Evolutionary conservation across 30 jellyfish, hydroid and myxozoan species (phyloP).

Genomic region (Cassiopea andromeda): DNA sequence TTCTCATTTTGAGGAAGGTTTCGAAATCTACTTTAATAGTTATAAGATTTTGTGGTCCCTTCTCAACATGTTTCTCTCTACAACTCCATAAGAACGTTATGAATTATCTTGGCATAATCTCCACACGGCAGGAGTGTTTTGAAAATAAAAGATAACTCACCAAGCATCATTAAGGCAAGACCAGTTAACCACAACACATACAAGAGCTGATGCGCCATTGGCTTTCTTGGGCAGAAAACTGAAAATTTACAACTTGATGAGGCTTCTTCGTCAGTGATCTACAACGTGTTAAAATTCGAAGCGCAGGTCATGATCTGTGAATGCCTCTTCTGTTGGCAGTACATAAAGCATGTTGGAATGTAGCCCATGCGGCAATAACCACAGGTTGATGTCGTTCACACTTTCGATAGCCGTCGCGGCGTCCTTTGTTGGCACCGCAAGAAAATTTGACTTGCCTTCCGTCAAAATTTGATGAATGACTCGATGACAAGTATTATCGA

Average conservation of each 20-base stretch:
- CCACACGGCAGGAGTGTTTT: conserved; percentile 61
- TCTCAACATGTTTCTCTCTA: conserved; percentile 37
- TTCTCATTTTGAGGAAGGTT: neutral
- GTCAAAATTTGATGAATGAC: conserved; percentile 74
- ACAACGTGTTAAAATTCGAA: conserved; percentile 32
- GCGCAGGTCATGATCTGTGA: conserved; percentile 18
- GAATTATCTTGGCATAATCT: conserved; percentile 33
- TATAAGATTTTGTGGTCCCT: conserved; percentile 23
- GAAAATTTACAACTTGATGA: conserved; percentile 63
- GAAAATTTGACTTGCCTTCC: conserved; percentile 69
- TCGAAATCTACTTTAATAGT: neutral
- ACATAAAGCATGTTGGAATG: conserved; percentile 47
- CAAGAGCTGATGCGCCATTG: conserved; percentile 10
- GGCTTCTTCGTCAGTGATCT: conserved; percentile 33
- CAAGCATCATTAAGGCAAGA: conserved; percentile 20
- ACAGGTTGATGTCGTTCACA: conserved; percentile 75
- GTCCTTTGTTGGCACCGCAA: conserved; percentile 67
- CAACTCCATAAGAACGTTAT: conserved; percentile 49
- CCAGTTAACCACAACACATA: conserved; percentile 48
- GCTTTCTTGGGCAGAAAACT: neutral
- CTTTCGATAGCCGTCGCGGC: conserved; percentile 73
- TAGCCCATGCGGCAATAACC: conserved; percentile 56
- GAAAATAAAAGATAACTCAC: conserved; percentile 24
- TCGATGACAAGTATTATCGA: conserved; percentile 74
- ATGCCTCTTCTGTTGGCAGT: conserved; percentile 51